Conservation (phyloP, 2,888 invertebrate genomes). For the Apocheima hispidaria region DNA sequence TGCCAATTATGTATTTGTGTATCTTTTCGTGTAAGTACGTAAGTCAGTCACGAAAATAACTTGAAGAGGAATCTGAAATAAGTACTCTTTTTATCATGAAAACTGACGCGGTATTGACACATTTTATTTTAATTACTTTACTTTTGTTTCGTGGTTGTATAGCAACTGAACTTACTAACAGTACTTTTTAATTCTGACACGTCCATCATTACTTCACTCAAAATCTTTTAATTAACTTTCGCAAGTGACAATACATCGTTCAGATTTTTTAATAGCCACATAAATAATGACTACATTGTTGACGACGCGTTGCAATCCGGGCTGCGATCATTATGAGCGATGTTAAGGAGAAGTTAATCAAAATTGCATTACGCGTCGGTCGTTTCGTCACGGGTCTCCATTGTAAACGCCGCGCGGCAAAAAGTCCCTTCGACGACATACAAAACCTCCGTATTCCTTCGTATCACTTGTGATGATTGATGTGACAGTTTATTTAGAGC, state of each 20-base stretch:
- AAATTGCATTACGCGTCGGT: constrained; percentile 79
- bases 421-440: constrained; percentile 62
- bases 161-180: too few species aligned
- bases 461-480: constrained; percentile 65
- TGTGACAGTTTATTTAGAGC: constrained; percentile 57
- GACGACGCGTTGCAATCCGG: constrained; percentile 57
- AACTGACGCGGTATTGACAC: too few species aligned
- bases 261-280: constrained; percentile 45
- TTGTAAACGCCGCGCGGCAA: constrained; percentile 51
- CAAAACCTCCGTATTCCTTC: constrained; percentile 56
- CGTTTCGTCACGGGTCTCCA: constrained; percentile 70
- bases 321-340: constrained; percentile 55
- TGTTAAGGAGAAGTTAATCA: constrained; percentile 75
- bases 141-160: neutral
- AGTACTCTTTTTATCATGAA: too few species aligned
- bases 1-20: neutral
- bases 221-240: constrained; percentile 19
- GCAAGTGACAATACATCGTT: constrained; percentile 23
- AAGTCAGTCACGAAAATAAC: too few species aligned
- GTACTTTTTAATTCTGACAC: neutral
- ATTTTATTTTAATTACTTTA: too few species aligned
- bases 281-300: constrained; percentile 71
- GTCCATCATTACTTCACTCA: constrained; percentile 5
- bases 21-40: too few species aligned
- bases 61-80: too few species aligned